A percentile compares a stretch with the other conserved stretches of the same genome.
Evolutionary conservation across 2,113 vertebrate genomes (phyloP).

Genomic region (Meles meles): DNA sequence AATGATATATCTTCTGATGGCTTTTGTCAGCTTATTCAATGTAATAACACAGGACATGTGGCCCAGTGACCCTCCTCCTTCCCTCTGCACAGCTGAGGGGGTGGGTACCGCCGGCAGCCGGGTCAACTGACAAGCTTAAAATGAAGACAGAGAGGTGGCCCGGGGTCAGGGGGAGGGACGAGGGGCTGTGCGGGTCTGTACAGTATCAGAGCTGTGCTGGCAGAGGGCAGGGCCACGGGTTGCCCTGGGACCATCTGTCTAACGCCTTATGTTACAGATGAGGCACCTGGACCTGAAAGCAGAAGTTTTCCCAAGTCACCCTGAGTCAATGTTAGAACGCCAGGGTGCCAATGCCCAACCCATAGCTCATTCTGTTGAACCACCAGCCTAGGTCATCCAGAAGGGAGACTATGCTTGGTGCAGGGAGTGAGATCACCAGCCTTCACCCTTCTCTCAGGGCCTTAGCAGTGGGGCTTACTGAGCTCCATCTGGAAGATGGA

Average conservation of each 20-base stretch:
- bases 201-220: not conserved
- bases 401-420: not conserved
- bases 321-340: not conserved
- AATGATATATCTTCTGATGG: slow-evolving; percentile 74
- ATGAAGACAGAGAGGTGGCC: not conserved
- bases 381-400: no score
- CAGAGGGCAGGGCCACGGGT: not conserved
- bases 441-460: accelerated
- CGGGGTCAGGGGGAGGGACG: no score
- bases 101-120: not conserved
- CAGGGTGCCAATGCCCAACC: accelerated
- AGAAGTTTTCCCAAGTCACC: not conserved
- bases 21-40: slow-evolving; percentile 76
- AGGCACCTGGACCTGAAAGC: not conserved
- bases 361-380: not conserved
- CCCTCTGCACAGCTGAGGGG: not conserved
- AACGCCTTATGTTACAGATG: not conserved
- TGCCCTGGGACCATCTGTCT: not conserved
- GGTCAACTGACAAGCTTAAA: not conserved
- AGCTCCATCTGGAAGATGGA: not conserved
- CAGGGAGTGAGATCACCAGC: accelerated
- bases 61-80: not conserved
- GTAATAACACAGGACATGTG: slow-evolving; percentile 65
- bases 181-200: not conserved
- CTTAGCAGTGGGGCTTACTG: accelerated